Evolutionary conservation across 2,113 vertebrate species (phyloP).

Genomic region (Sardina pilchardus): DNA sequence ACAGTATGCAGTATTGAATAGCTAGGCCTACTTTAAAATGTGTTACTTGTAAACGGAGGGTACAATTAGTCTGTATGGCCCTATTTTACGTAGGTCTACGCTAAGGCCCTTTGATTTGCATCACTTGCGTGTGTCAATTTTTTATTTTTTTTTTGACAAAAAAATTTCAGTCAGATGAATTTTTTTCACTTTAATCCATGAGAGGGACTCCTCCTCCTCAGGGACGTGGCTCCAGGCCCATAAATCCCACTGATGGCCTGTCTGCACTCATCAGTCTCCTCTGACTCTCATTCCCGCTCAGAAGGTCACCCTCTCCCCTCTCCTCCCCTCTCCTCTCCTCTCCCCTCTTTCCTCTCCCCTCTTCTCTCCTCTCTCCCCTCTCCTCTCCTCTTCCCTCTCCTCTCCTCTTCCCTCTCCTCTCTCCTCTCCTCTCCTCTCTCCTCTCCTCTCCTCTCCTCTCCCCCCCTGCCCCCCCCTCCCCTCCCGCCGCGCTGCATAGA

Average conservation of each 20-base stretch:
- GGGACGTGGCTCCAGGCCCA: not conserved
- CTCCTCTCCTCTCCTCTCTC: conserved; percentile 33
- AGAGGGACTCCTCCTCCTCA: not conserved
- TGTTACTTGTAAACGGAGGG: no score
- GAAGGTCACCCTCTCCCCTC: conserved; percentile 5
- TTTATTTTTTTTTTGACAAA: no score
- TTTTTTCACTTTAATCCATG: no score
- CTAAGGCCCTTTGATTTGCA: no score
- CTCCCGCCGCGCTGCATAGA: conserved; percentile 19
- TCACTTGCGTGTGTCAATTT: no score
- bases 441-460: conserved; percentile 34
- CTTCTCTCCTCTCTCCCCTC: conserved; percentile 14
- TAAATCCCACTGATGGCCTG: conserved; percentile 25
- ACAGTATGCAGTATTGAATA: no score
- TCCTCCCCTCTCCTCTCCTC: not conserved
- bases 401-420: conserved; percentile 36
- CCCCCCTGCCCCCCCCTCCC: conserved; percentile 25
- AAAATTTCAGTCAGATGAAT: no score
- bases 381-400: conserved; percentile 43
- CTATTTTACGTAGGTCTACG: no score
- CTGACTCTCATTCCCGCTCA: not conserved
- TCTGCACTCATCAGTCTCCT: not conserved
- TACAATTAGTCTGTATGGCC: no score
- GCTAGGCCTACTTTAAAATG: no score
- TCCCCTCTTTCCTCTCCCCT: not conserved